These are phyloP conservation scores for Eupeodes latifasciatus DNA, from an alignment of 2,888 invertebrate genomes.

Conservation along the genomic window DNA sequence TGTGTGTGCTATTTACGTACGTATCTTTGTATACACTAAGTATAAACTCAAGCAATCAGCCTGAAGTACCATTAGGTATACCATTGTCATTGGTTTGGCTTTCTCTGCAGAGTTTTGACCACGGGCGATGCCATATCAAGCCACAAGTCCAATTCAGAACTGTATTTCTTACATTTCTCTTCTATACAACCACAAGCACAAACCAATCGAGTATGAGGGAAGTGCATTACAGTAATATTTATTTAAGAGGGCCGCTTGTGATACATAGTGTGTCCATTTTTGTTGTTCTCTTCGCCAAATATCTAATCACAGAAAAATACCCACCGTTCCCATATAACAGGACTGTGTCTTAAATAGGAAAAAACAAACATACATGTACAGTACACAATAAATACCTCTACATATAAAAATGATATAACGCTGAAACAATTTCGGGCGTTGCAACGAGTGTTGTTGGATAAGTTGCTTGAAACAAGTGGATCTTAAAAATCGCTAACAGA, in stretches of 20 bases:
- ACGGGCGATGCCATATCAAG: background rate
- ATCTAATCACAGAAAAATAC: constrained; percentile 67
- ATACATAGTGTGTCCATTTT: background rate
- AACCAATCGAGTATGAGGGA: constrained; percentile 59
- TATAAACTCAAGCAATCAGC: constrained; percentile 63
- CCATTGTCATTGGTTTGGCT: background rate
- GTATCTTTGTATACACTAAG: constrained; percentile 14
- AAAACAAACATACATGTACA: background rate
- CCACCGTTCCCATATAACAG: constrained; percentile 47
- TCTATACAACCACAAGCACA: constrained; percentile 21
- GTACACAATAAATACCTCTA: too few relatives aligned
- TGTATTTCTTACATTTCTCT: constrained; percentile 27
- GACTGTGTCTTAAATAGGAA: constrained; percentile 49
- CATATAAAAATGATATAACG: constrained; percentile 1
- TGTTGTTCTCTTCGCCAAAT: constrained; percentile 59
- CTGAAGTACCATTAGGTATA: constrained; percentile 45
- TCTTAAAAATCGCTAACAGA: constrained; percentile 55
- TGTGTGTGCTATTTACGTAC: too few relatives aligned
- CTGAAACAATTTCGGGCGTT: background rate
- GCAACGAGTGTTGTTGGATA: constrained; percentile 4
- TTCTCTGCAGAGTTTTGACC: background rate
- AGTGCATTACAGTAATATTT: constrained; percentile 73
- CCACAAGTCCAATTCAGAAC: constrained; percentile 14
- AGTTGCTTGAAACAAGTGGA: constrained; percentile 43
- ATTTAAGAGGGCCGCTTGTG: constrained; percentile 60